Conservation (phyloP, 2,888 invertebrate species). For the Noctua pronuba region DNA sequence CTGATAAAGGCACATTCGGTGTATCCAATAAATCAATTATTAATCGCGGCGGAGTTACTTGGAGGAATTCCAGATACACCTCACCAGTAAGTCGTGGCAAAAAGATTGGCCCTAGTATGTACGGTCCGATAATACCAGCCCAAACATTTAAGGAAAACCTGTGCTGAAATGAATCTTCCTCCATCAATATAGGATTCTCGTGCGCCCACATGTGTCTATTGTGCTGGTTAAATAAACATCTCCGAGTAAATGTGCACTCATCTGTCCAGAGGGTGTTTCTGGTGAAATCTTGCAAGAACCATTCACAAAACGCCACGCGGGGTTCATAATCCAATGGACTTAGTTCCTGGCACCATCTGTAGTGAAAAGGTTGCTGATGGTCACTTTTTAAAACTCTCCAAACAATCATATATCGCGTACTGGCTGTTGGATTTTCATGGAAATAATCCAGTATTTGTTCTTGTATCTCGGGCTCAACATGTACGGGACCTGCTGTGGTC, state of each 20-base stretch:
- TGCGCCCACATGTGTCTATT: constrained; percentile 3
- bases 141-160: constrained; percentile 4
- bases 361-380: neutral
- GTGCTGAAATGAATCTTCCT: constrained; percentile 1
- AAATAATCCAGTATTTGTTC: neutral
- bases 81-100: constrained; percentile 14
- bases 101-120: constrained; percentile 6
- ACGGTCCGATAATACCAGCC: constrained; percentile 3
- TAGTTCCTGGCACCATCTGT: neutral
- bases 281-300: neutral
- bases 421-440: neutral
- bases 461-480: no score
- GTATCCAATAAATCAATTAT: no score
- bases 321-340: neutral
- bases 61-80: neutral
- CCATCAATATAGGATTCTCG: neutral
- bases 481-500: no score
- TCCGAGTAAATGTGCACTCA: neutral
- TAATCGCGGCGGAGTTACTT: neutral
- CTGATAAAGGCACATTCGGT: neutral
- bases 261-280: constrained; percentile 1
- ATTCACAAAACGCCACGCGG: neutral
- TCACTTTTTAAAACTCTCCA: neutral
- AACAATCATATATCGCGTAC: neutral
- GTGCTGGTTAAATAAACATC: neutral